Conservation (phyloP, 2,797 vertebrate species). For the Semaprochilodus insignis region DNA sequence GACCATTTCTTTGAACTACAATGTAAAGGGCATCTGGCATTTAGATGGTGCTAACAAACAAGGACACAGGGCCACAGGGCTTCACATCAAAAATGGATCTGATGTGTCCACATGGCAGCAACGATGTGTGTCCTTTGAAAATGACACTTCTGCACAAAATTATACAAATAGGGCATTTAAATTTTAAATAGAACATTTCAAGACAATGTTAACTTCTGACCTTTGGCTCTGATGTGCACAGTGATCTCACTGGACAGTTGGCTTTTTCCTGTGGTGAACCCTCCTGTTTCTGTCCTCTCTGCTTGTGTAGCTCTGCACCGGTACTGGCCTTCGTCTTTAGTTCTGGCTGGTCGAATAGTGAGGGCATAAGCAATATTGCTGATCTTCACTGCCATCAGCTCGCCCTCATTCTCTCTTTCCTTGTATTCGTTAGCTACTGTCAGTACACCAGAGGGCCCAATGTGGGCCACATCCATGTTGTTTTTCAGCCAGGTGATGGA, state of each 20-base stretch:
- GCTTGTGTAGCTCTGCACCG: conserved; percentile 77
- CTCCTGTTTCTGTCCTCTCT: conserved; percentile 58
- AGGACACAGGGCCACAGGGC: no score
- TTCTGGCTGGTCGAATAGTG: conserved; percentile 69
- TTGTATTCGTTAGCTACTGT: conserved; percentile 64
- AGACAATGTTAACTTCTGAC: conserved; percentile 55
- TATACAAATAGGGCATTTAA: neutral
- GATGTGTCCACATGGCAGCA: neutral
- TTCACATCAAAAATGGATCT: no score
- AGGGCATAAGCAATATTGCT: conserved; percentile 75
- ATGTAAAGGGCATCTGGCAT: no score
- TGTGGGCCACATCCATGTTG: conserved; percentile 63
- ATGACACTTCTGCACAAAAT: neutral
- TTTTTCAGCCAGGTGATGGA: conserved; percentile 77
- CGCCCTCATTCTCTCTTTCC: conserved; percentile 68
- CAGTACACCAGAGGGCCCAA: conserved; percentile 79
- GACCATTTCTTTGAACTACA: no score
- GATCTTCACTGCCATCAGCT: conserved; percentile 74
- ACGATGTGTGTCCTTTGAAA: neutral
- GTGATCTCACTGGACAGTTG: conserved; percentile 64
- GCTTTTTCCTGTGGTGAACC: conserved; percentile 62
- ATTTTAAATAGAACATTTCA: neutral
- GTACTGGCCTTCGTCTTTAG: conserved; percentile 81
- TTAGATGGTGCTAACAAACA: no score
- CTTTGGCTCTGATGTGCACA: conserved; percentile 69